Conservation (phyloP, 2,113 vertebrate species). For the Saimiri boliviensis region DNA sequence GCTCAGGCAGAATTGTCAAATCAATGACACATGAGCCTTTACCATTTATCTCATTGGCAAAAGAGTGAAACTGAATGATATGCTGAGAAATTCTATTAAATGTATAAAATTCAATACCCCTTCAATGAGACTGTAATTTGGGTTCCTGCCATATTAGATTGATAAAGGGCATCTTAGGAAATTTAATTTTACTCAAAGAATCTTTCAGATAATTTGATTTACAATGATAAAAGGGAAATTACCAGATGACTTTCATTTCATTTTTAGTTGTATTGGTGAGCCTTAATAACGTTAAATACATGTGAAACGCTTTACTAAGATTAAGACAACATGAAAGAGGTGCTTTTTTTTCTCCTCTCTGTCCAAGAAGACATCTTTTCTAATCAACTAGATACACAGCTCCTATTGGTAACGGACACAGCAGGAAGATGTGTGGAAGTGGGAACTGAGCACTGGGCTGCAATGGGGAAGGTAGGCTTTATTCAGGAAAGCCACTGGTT, state of each 20-base stretch:
- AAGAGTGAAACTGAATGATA: background rate
- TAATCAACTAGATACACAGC: background rate
- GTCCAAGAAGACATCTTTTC: background rate
- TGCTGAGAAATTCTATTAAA: constrained; percentile 43
- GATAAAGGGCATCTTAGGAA: background rate
- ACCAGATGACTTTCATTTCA: background rate
- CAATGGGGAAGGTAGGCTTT: too few relatives aligned
- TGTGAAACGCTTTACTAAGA: background rate
- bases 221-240: background rate
- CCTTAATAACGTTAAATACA: background rate
- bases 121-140: background rate
- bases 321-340: background rate
- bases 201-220: background rate
- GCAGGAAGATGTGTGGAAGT: background rate
- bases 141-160: constrained; percentile 19
- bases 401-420: background rate
- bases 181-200: background rate
- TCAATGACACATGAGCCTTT: background rate
- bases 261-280: background rate
- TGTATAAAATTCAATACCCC: accelerated
- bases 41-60: background rate
- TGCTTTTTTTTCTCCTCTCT: background rate
- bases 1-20: background rate
- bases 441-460: background rate
- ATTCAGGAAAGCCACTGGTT: background rate